A percentile compares a stretch with the other conserved stretches of the same genome.
These are phyloP conservation scores for Trypoxylus dichotomus DNA, from an alignment of 1,140 invertebrate genomes.

Conservation along the genomic window DNA sequence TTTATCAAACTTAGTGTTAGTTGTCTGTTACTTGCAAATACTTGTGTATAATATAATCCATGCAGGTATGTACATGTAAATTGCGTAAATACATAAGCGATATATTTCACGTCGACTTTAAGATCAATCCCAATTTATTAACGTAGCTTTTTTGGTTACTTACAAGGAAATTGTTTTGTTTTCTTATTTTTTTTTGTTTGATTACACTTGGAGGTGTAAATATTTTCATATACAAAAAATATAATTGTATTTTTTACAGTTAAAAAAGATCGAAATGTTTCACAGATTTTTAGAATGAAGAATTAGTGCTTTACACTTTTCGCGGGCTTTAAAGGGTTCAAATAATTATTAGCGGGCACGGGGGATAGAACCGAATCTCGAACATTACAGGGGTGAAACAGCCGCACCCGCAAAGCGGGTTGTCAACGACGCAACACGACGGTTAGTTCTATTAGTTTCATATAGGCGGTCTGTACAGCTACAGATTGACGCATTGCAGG, in stretches of 20 bases:
- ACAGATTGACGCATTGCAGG: constrained; percentile 80
- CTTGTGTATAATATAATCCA: too few species aligned
- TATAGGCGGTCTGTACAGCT: constrained; percentile 42
- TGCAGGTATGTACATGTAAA: too few species aligned
- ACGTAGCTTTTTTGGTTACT: too few species aligned
- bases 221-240: too few species aligned
- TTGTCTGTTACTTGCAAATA: too few species aligned
- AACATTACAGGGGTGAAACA: constrained; percentile 23
- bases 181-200: not conserved
- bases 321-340: not conserved
- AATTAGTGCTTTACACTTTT: not conserved
- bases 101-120: too few species aligned
- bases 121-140: too few species aligned
- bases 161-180: too few species aligned
- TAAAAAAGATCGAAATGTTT: not conserved
- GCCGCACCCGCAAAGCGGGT: constrained; percentile 44
- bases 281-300: not conserved
- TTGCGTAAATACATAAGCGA: too few species aligned
- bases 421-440: constrained; percentile 43
- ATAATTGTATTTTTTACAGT: too few species aligned
- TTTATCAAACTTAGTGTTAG: too few species aligned
- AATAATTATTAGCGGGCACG: not conserved
- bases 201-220: too few species aligned
- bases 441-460: constrained; percentile 42
- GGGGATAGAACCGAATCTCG: not conserved